phyloP scores from a whole-genome alignment of 2,797 vertebrate species.

The Decapterus maruadsi region DNA sequence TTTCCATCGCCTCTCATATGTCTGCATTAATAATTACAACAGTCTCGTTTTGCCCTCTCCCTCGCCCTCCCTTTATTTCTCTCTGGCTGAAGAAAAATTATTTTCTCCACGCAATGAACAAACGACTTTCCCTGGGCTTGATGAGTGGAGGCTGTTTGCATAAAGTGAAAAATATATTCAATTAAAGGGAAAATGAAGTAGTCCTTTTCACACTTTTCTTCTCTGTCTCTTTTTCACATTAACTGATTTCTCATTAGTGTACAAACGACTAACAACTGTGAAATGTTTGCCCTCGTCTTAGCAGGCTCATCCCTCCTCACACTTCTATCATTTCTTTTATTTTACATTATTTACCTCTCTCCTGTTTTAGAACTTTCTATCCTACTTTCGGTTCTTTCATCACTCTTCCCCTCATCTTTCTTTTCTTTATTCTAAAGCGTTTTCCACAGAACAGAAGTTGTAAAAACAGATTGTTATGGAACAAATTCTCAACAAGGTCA shows the following conservation, averaged over 20 bases:
- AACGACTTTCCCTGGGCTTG: neutral
- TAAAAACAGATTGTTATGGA: neutral
- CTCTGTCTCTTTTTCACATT: neutral
- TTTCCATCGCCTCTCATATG: constrained; percentile 14
- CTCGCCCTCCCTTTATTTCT: neutral
- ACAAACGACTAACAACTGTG: neutral
- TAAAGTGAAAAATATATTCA: constrained; percentile 17
- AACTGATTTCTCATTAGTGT: neutral
- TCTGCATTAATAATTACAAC: constrained; percentile 35
- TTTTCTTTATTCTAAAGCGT: neutral
- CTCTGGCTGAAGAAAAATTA: neutral
- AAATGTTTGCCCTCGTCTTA: neutral
- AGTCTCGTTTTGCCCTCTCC: neutral
- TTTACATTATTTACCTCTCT: neutral
- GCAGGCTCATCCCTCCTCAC: neutral
- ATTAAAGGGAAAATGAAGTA: neutral
- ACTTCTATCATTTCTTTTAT: neutral
- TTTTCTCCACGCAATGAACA: constrained; percentile 16
- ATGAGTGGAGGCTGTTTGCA: constrained; percentile 2
- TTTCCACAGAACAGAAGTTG: neutral
- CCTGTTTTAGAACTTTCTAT: no score
- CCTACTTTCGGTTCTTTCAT: neutral
- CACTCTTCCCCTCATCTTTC: neutral
- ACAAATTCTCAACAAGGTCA: neutral
- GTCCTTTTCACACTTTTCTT: constrained; percentile 2